Conservation (phyloP, 2,888 invertebrate species). For the Odontocolon sp. region DNA sequence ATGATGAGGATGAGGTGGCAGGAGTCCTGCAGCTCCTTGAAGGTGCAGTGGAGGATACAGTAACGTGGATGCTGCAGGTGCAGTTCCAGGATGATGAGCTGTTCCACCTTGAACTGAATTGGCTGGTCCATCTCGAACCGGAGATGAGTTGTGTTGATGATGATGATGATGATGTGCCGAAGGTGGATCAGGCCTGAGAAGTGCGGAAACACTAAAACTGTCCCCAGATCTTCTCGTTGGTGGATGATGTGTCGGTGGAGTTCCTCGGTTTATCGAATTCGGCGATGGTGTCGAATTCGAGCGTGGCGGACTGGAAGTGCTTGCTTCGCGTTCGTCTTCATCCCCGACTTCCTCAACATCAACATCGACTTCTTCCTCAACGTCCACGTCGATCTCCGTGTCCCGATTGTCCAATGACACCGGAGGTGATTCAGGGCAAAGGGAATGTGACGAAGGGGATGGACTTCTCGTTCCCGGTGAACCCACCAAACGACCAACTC, state of each 20-base stretch:
- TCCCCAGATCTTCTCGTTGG: constrained; percentile 85
- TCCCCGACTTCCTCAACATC: constrained; percentile 79
- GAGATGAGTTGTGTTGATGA: constrained; percentile 81
- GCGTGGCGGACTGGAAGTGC: constrained; percentile 72
- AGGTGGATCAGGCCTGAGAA: constrained; percentile 90
- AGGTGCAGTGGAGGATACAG: constrained; percentile 81
- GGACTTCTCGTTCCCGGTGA: constrained; percentile 76
- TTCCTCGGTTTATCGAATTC: constrained; percentile 68
- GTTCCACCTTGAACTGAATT: constrained; percentile 68
- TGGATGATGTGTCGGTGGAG: constrained; percentile 71
- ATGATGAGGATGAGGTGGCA: constrained; percentile 82
- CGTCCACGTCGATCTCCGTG: constrained; percentile 75
- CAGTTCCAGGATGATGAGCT: constrained; percentile 81
- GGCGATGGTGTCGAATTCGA: constrained; percentile 76
- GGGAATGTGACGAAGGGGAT: constrained; percentile 75
- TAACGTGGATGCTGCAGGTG: constrained; percentile 82
- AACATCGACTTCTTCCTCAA: constrained; percentile 77
- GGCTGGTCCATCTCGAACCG: constrained; percentile 69
- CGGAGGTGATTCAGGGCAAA: constrained; percentile 77
- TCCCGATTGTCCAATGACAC: constrained; percentile 72
- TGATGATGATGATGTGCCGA: constrained; percentile 81
- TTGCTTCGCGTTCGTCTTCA: constrained; percentile 75
- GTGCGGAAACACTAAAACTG: constrained; percentile 91
- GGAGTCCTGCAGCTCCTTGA: constrained; percentile 72
- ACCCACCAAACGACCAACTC: constrained; percentile 89